phyloP scores from a whole-genome alignment of 2,888 invertebrate genomes.

The Lithophane socia region DNA sequence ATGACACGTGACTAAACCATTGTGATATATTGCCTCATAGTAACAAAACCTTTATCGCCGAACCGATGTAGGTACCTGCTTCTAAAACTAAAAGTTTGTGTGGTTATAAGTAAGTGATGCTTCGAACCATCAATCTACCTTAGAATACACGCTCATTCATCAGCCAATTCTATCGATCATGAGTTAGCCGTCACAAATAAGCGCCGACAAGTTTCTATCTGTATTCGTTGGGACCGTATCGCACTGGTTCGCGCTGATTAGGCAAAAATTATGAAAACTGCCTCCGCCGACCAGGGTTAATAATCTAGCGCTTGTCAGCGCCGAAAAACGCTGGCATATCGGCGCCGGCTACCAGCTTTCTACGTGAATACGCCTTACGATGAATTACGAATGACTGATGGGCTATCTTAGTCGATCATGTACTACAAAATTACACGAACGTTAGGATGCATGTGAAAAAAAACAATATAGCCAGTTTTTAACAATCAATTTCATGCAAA shows the following conservation, averaged over 20 bases:
- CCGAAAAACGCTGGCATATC: too few relatives aligned
- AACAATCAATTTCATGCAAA: neutral
- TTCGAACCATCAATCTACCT: neutral
- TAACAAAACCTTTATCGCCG: neutral
- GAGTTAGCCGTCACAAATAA: too few relatives aligned
- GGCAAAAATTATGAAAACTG: too few relatives aligned
- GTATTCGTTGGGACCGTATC: too few relatives aligned
- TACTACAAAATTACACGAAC: neutral
- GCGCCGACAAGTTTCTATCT: too few relatives aligned
- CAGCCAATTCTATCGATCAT: too few relatives aligned
- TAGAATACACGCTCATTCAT: neutral
- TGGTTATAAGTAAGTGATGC: neutral
- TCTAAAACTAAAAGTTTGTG: too few relatives aligned
- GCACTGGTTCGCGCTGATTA: too few relatives aligned
- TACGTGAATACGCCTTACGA: neutral
- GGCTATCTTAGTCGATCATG: neutral
- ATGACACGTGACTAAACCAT: conserved; percentile 35
- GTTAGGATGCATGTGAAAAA: neutral
- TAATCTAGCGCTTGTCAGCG: too few relatives aligned
- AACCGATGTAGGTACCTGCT: neutral
- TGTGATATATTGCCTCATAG: conserved; percentile 7
- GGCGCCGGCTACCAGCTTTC: too few relatives aligned
- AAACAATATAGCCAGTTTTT: neutral
- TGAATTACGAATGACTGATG: neutral
- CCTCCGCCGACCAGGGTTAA: too few relatives aligned